Base-by-base conservation (phyloP, 2,113 vertebrate genomes). In the Siphamia tubifer region DNA sequence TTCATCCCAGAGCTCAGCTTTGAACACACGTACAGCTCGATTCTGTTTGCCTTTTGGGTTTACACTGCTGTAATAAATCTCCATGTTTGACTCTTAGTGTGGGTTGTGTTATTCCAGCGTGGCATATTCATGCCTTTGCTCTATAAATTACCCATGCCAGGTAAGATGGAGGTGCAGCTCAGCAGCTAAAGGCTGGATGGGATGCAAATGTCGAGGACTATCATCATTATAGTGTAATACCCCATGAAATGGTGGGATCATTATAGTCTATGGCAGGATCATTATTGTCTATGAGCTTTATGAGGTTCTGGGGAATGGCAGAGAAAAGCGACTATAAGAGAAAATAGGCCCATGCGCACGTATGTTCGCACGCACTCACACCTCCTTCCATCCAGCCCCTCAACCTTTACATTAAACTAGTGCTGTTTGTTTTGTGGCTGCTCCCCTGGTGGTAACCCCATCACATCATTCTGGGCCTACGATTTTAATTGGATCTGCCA, bases 221-320 rank as follows among this genome's bases (percentile, higher is more conserved):
- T 96, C 94, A 94, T 97, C 97, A 97, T 98, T 96, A 95, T 95
- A 93, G 96, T 94, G 96, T 97, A 98, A 98, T 97, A 97, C 93
- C 94, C 96, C 97, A 97, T 98, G 96, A 98, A 98, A 98, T 96
- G 94, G 95, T 88, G 86, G 93, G 91, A 96, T 96, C 95, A 96
- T 98, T 95, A 95, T 93, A 91, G 94, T 87, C 91, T 94, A 91
- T 91, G 82, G 95, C 92, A 87, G 93, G 90, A 95, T 96, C 95
- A 95, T 96, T 94, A 95, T 92, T 92, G 93, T 86, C 91, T 92
- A 87, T 90, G 77, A 72, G 80, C 94, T 96, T 95, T 96, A 96
- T 92, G 94, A 94, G 93, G 87, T 94, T 89, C 87, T 77, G 88
- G 90, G 94, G 93, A 94, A 93, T 91, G 94, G 94, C 92, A 92